These are phyloP conservation scores for Camelus dromedarius DNA, from an alignment of 2,113 vertebrate genomes.

Conservation along the genomic window DNA sequence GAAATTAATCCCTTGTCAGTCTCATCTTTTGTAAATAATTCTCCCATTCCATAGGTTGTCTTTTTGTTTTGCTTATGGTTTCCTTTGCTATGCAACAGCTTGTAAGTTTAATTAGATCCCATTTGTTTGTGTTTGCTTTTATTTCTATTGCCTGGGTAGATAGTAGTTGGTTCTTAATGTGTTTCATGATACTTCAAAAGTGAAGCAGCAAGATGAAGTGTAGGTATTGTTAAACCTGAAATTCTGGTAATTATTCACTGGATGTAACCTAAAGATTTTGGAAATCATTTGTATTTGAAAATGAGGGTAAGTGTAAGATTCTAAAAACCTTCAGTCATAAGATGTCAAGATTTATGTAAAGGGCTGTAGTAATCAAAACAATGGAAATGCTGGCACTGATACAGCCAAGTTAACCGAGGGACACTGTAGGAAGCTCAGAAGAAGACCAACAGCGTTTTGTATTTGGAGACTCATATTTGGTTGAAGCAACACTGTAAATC, in stretches of 20 bases:
- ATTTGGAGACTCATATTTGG: not conserved
- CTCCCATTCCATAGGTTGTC: too few relatives aligned
- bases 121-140: too few relatives aligned
- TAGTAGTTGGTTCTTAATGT: slow-evolving; percentile 72
- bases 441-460: not conserved
- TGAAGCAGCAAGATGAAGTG: slow-evolving; percentile 16
- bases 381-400: not conserved
- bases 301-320: not conserved
- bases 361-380: not conserved
- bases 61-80: too few relatives aligned
- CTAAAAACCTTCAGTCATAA: not conserved
- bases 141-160: too few relatives aligned
- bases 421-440: not conserved
- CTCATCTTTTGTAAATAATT: too few relatives aligned
- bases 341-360: not conserved
- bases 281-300: slow-evolving; percentile 27
- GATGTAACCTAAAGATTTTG: slow-evolving; percentile 26
- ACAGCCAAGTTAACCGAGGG: not conserved
- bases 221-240: not conserved
- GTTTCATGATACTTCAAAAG: slow-evolving; percentile 53
- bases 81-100: too few relatives aligned
- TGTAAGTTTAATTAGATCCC: too few relatives aligned
- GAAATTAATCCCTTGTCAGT: too few relatives aligned
- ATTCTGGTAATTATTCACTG: slow-evolving; percentile 26
- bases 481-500: not conserved